Conservation (phyloP, 2,888 invertebrate species). For the Drosophila prostipennis region DNA sequence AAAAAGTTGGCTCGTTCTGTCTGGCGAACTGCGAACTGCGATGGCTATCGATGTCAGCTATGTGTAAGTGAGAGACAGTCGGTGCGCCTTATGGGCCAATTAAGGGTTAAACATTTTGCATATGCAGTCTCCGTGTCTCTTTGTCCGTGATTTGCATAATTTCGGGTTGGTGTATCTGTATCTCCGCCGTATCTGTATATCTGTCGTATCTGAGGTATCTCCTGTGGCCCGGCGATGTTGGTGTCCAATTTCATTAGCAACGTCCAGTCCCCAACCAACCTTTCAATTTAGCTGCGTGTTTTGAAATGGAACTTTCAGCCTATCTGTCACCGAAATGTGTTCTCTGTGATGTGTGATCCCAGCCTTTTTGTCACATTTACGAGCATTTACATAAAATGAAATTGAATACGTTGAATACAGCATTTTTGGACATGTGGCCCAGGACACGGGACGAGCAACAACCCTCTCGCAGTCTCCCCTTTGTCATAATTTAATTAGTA, state of each 20-base stretch:
- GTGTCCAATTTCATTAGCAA: constrained; percentile 80
- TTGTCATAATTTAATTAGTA: constrained; percentile 76
- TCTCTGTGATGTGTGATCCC: constrained; percentile 55
- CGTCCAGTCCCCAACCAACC: constrained; percentile 52
- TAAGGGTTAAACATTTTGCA: constrained; percentile 81
- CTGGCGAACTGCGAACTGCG: constrained; percentile 19
- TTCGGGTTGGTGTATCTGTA: constrained; percentile 53
- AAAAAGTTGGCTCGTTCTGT: constrained; percentile 55
- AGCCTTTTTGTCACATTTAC: constrained; percentile 75
- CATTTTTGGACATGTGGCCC: constrained; percentile 68
- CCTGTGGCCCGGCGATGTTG: constrained; percentile 52
- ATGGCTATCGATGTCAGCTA: constrained; percentile 75
- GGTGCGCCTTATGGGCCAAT: constrained; percentile 73
- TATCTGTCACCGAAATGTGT: constrained; percentile 83
- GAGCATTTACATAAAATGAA: constrained; percentile 80
- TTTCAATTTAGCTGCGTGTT: constrained; percentile 54
- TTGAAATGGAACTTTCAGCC: constrained; percentile 76
- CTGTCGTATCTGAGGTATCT: constrained; percentile 1
- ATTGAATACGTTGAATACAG: constrained; percentile 59
- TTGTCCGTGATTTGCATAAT: constrained; percentile 74
- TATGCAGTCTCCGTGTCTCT: constrained; percentile 54
- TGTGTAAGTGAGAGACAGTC: constrained; percentile 65
- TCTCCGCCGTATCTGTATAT: constrained; percentile 6
- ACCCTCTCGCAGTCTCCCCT: constrained; percentile 30
- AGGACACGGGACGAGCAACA: constrained; percentile 5